A percentile compares a stretch with the other conserved stretches of the same genome.
Conservation (phyloP, 2,113 vertebrate species). For the Semicossyphus pulcher region DNA sequence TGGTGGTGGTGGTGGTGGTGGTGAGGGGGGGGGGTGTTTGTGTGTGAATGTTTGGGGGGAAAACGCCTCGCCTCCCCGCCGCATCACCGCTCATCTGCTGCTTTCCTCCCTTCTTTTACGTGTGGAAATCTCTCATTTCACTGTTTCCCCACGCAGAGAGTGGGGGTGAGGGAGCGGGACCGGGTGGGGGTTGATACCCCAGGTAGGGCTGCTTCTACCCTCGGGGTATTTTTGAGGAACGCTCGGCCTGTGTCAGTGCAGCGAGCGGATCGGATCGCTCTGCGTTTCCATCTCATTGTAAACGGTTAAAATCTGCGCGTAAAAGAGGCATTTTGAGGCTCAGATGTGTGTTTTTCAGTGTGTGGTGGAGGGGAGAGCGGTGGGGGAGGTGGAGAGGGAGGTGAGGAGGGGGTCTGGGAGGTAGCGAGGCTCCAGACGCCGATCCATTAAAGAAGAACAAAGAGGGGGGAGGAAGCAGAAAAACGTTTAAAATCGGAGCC, state of each 20-base stretch:
- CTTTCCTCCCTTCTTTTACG: neutral
- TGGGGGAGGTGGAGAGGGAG: constrained; percentile 1
- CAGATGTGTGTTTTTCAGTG: constrained; percentile 41
- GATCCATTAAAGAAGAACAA: constrained; percentile 80
- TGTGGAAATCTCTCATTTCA: constrained; percentile 3
- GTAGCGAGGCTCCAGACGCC: constrained; percentile 67
- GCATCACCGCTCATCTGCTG: constrained; percentile 44
- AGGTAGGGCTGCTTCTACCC: constrained; percentile 41
- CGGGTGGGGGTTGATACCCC: constrained; percentile 34
- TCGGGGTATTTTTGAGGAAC: neutral
- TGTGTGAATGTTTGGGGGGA: constrained; percentile 53
- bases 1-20: constrained; percentile 4
- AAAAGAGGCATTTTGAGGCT: constrained; percentile 10
- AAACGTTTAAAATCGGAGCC: constrained; percentile 12
- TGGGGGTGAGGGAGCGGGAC: constrained; percentile 1
- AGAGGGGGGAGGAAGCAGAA: constrained; percentile 58
- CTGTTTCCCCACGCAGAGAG: neutral
- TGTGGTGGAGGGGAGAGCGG: constrained; percentile 14
- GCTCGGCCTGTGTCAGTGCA: neutral
- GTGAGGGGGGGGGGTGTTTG: constrained; percentile 13
- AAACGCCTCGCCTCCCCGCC: constrained; percentile 63
- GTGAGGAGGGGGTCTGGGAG: constrained; percentile 33
- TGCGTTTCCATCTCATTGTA: neutral
- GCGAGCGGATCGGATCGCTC: neutral
- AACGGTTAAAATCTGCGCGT: neutral